Evolutionary conservation across 2,113 vertebrate species (phyloP).

Genomic region (rabbit (Oryctolagus cuniculus)): mOryCun1.1 NC_091434.1:37283001-37283500

Average conservation of each 20-base stretch:
- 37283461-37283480: neutral
- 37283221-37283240: neutral
- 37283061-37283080: constrained; percentile 15
- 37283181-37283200: constrained; percentile 29
- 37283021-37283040: constrained; percentile 26
- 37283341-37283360: neutral
- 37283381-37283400: neutral
- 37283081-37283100: constrained; percentile 25
- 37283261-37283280: neutral
- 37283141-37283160: neutral
- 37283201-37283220: constrained; percentile 5
- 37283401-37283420: neutral
- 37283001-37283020: neutral
- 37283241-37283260: neutral
- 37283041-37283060: neutral
- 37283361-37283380: constrained; percentile 10
- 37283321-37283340: neutral
- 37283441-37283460: neutral
- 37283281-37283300: neutral
- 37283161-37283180: constrained; percentile 36
- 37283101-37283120: constrained; percentile 51
- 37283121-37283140: constrained; percentile 45
- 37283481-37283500: constrained; percentile 15
- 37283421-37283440: constrained; percentile 5
- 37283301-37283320: neutral